Evolutionary conservation across 1,140 invertebrate genomes (phyloP), one percentile per base, ranked within the genome.

Genomic region (Polypedilum vanderplanki): DNA sequence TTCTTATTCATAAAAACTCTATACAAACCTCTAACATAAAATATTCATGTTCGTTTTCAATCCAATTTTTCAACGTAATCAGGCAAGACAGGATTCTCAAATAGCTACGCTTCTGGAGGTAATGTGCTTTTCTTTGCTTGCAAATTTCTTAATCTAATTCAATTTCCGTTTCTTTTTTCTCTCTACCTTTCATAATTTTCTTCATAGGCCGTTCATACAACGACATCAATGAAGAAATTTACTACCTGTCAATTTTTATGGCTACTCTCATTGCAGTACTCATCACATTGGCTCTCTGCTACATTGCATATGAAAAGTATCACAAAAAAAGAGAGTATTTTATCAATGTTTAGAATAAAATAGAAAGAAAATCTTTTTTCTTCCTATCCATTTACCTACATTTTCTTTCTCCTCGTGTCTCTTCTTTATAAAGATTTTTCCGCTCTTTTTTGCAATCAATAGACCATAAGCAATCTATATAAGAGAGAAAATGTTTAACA

Each of bases 191-290:
- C 33, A 40, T 33, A 17, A 75, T 74, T 24, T 22, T 22, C 18
- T 73, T 83, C 84, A n/a, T 83, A 91, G 90, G 89, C 20, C 88
- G 89, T 76, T 90, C 89, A 18, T 89, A 90, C 76, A 90, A 89
- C 78, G 91, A 91, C 24, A 91, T 93, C 80, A 93, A 93, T 81
- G 91, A 93, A 82, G 91, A 92, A 80, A 93, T 93, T 77, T 93
- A 93, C 78, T 93, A 91, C 91, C 90, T 92, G 78, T 92, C 90
- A 82, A 91, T 93, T 78, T 90, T 90, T 20, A 93, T 93, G 91
- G 90, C 90, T 4, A 90, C 92, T 73, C 90, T 90, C n/a, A 93
- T 93, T 75, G 90, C 88, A 0, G 85, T 93, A 0, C 85, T 93
- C 3, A 93, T 93, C 79, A 90, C 89, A 1, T 90, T 93, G 76